phyloP scores from a whole-genome alignment of 1,140 invertebrate genomes.

The Homarus americanus region DNA sequence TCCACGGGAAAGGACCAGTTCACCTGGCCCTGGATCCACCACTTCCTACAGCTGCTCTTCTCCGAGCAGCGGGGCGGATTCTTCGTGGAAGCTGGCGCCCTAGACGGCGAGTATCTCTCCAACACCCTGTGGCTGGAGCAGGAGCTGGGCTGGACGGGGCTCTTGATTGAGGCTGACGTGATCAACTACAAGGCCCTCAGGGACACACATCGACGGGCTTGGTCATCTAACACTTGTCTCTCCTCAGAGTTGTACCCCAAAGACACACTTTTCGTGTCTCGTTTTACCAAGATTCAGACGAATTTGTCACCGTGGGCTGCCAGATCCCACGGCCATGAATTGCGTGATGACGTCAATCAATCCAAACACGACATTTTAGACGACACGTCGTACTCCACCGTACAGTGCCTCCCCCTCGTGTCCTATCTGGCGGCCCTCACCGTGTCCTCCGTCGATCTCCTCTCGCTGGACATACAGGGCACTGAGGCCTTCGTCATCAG shows the following conservation, averaged over 20 bases:
- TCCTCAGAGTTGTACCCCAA: not conserved
- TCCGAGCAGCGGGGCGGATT: conserved; percentile 69
- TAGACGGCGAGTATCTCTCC: conserved; percentile 74
- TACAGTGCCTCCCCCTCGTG: conserved; percentile 14
- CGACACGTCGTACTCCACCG: not conserved
- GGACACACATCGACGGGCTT: conserved; percentile 75
- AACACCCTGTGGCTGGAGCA: conserved; percentile 76
- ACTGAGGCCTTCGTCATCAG: conserved; percentile 3
- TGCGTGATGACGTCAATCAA: not conserved
- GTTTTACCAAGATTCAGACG: not conserved
- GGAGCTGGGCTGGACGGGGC: conserved; percentile 76
- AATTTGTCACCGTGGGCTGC: not conserved
- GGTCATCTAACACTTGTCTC: conserved; percentile 74
- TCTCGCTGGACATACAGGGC: conserved; percentile 29
- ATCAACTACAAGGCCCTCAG: conserved; percentile 66
- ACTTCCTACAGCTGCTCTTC: not conserved
- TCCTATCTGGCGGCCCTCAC: conserved; percentile 13
- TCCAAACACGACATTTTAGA: not conserved
- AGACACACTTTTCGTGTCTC: conserved; percentile 12
- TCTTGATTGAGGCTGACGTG: conserved; percentile 76
- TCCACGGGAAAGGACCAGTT: not conserved
- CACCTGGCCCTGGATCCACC: conserved; percentile 18
- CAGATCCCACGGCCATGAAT: conserved; percentile 6
- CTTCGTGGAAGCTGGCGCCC: conserved; percentile 74
- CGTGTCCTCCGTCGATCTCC: conserved; percentile 13